Evolutionary conservation across 2,888 invertebrate species (phyloP), one percentile per base, ranked within the genome.

Genomic region (Cantharis rufa): DNA sequence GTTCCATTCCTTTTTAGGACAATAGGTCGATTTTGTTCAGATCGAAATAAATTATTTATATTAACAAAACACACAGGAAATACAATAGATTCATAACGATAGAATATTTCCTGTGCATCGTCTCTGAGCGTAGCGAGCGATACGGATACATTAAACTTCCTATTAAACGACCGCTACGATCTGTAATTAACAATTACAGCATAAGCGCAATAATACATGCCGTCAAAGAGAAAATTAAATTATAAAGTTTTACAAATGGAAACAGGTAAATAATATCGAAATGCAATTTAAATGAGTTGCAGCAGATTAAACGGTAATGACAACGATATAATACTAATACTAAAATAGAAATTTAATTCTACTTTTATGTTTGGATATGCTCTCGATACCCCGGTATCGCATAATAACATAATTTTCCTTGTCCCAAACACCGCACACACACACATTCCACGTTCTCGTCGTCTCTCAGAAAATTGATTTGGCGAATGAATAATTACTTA

Each of bases 91-190:
- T 69, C 71, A 76, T 71, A 78, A 74, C 75, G 71, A 76, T 69
- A 69, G 63, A 64, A 27, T 32, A 64, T 62, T 78, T 76, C 76
- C 77, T 78, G 78, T 74, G 71, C 21, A 68, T 71, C 68, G 78
- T 76, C 70, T 74, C 64, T 69, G 78, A 79, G 48, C 79, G 48
- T 48, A 48, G 48, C 62, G 69, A 78, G 71, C 80, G 76, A 68
- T 64, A 78, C 79, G 72, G 79, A 80, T 75, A 72, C 70, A 74
- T 79, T 80, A 80, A 78, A 79, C 79, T 80, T 80, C 79, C 79
- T 78, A 78, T 76, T 72, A 73, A 77, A 78, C 77, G 68, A 76
- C 80, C 66, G 70, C 76, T 75, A 63, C 78, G 70, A 77, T 69
- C 32, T 69, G 70, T 79, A 81, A 81, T 78, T 81, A 79, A 78